Evolutionary conservation across 1,140 invertebrate species (phyloP).

Genomic region (Atopsyche davidsoni): DNA sequence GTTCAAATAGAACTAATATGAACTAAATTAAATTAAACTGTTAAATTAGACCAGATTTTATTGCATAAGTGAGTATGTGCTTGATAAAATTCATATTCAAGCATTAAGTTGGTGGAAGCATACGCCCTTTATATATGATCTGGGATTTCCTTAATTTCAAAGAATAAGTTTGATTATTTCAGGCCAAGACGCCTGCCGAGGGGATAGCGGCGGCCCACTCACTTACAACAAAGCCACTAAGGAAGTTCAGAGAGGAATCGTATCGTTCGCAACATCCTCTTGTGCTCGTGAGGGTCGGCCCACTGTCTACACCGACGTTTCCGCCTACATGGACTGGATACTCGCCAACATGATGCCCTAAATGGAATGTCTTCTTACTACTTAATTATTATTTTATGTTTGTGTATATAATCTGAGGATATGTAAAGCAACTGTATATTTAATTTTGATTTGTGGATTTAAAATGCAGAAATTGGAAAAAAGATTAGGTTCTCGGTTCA

Average conservation of each 20-base stretch:
- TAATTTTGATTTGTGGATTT: too few species aligned
- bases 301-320: conserved; percentile 24
- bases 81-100: conserved; percentile 5
- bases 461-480: too few species aligned
- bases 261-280: conserved; percentile 18
- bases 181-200: conserved; percentile 24
- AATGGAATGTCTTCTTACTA: too few species aligned
- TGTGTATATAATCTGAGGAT: too few species aligned
- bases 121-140: neutral
- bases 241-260: conserved; percentile 18
- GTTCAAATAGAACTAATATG: neutral
- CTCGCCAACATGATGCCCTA: conserved; percentile 13
- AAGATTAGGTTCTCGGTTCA: too few species aligned
- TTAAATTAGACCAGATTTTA: neutral
- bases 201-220: conserved; percentile 28
- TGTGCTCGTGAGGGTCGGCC: conserved; percentile 21
- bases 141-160: neutral
- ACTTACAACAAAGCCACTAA: conserved; percentile 6
- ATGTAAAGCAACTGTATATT: too few species aligned
- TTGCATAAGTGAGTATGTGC: neutral
- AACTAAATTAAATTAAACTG: neutral
- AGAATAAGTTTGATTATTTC: conserved; percentile 5
- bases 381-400: too few species aligned
- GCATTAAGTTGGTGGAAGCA: neutral
- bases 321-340: conserved; percentile 23